These are phyloP conservation scores for Monomorium pharaonis DNA, from an alignment of 1,140 invertebrate genomes.

Conservation along the genomic window DNA sequence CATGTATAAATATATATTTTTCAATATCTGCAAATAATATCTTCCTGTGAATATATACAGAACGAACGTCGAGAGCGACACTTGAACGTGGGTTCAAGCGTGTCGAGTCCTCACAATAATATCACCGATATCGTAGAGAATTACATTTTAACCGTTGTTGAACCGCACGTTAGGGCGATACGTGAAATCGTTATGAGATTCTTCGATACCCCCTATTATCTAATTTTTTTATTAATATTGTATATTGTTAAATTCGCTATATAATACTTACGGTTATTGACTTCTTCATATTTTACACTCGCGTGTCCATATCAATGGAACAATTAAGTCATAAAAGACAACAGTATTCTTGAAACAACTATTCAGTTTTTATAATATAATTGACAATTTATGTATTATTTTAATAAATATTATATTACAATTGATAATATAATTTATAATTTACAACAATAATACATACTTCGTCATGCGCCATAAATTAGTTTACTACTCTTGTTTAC, in stretches of 20 bases:
- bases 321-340: constrained; percentile 10
- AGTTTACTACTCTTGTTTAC: not conserved
- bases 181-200: constrained; percentile 30
- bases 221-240: constrained; percentile 24
- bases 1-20: constrained; percentile 29
- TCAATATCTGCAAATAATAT: constrained; percentile 58
- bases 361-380: not conserved
- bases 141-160: constrained; percentile 14
- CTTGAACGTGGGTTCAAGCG: constrained; percentile 61
- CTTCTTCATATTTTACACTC: constrained; percentile 1
- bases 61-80: constrained; percentile 51
- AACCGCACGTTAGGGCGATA: not conserved
- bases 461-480: not conserved
- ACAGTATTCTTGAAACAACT: not conserved
- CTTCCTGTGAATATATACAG: constrained; percentile 29
- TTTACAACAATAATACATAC: not conserved
- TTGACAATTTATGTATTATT: not conserved
- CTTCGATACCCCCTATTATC: not conserved
- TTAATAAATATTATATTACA: not conserved
- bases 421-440: not conserved
- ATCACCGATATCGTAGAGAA: constrained; percentile 17
- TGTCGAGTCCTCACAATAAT: constrained; percentile 52
- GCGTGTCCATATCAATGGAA: not conserved
- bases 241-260: constrained; percentile 14
- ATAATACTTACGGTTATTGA: constrained; percentile 16